Conservation (phyloP, 2,888 invertebrate genomes). For the Ectropis crepuscularia region DNA sequence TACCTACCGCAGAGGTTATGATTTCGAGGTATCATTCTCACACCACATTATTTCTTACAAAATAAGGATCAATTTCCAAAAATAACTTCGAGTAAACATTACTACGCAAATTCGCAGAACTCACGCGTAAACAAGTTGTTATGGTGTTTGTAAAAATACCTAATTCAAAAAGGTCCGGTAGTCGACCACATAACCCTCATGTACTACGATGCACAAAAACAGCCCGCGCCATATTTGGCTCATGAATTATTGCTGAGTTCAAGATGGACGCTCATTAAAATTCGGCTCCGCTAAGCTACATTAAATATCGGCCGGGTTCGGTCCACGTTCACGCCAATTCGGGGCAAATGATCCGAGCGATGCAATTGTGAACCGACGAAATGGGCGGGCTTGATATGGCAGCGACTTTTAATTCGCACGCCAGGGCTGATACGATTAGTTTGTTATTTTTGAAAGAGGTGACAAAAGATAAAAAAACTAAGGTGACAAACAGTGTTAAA, state of each 20-base stretch:
- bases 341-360: slow-evolving; percentile 30
- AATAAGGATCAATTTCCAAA: background rate
- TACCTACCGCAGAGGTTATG: too few species aligned
- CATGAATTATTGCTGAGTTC: slow-evolving; percentile 48
- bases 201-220: slow-evolving; percentile 25
- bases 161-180: slow-evolving; percentile 19
- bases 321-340: slow-evolving; percentile 40
- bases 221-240: slow-evolving; percentile 30
- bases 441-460: too few species aligned
- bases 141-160: background rate
- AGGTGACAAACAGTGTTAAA: too few species aligned
- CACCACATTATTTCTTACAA: too few species aligned
- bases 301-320: slow-evolving; percentile 37
- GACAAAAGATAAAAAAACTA: too few species aligned
- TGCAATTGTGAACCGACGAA: slow-evolving; percentile 19
- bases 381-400: slow-evolving; percentile 1
- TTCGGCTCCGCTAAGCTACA: slow-evolving; percentile 44
- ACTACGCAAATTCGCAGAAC: background rate
- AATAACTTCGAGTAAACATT: background rate
- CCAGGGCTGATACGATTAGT: too few species aligned
- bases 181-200: slow-evolving; percentile 15
- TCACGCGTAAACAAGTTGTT: background rate
- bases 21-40: too few species aligned
- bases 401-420: background rate
- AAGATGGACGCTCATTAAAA: slow-evolving; percentile 51